Evolutionary conservation across 2,888 invertebrate genomes (phyloP), one percentile per base, ranked within the genome.

Genomic region (Ypsolopha sequella): DNA sequence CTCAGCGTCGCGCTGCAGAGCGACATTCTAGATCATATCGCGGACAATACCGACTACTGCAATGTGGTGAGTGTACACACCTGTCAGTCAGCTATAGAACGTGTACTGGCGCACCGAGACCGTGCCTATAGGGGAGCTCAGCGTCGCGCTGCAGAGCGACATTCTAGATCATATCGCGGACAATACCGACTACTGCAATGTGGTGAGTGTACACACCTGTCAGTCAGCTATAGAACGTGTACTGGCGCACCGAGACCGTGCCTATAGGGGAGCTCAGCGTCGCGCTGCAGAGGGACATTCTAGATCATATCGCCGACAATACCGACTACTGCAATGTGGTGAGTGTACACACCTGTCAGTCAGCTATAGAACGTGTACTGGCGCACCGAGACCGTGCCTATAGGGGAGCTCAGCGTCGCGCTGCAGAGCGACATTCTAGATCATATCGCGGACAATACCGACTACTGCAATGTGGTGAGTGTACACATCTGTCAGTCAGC

Each of bases 261-360:
- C 81, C 81, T 9, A 69, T 84, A 9, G 77, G 78, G 53, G 82
- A 84, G 52, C 63, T 85, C 24, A 78, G 81, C 54, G 76, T 84
- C 0, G 66, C 72, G 46, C 69, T 85, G 54, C 85, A 85, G 58
- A 68, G 68, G 38, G 66, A 76, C 36, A 13, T 38, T 11, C 43
- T 43, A 6, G 43, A 43, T 3, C 24, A 24, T 24, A 24, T 24
- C 24, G 24, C 24, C 24, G 24, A 24, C 24, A 24, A 24, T 24
- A 24, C 24, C 24, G 24, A 24, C 24, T 24, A 24, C 7, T 7
- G 24, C 24, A 9, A n/a, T 13, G 9, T 43, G 43, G 13, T 41
- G 14, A 13, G 43, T 43, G 1, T 13, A 13, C 4, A 24, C 24
- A 24, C 4, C 24, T 3, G 24, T 24, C 24, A 24, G 24, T 24